Evolutionary conservation across 2,888 invertebrate genomes (phyloP).

Genomic region (Hypena proboscidalis): DNA sequence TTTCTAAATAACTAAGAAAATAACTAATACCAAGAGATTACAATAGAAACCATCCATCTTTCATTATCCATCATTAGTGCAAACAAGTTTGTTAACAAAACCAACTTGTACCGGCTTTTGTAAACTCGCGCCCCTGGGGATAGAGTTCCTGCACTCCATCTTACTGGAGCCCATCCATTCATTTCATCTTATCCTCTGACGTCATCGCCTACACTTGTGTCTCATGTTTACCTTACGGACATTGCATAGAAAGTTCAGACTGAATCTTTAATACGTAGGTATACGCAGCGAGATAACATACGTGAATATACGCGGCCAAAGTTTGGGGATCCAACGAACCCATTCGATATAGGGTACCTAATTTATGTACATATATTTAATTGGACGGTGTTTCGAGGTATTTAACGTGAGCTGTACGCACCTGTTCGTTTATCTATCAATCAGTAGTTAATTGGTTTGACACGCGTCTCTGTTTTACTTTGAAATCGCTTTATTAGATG

Average conservation of each 20-base stretch:
- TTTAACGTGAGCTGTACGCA: background rate
- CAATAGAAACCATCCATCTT: conserved; percentile 53
- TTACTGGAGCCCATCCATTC: conserved; percentile 66
- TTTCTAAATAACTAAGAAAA: background rate
- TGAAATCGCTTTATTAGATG: conserved; percentile 25
- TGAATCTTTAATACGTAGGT: too few relatives aligned
- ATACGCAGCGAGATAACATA: too few relatives aligned
- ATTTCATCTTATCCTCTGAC: conserved; percentile 68
- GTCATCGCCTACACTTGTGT: conserved; percentile 35
- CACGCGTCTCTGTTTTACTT: conserved; percentile 16
- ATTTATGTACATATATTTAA: too few relatives aligned
- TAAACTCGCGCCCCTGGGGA: conserved; percentile 61
- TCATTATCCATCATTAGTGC: conserved; percentile 70
- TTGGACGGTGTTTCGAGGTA: too few relatives aligned
- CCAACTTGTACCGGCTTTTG: conserved; percentile 54
- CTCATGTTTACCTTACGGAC: conserved; percentile 16
- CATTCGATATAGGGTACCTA: too few relatives aligned
- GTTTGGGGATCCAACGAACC: too few relatives aligned
- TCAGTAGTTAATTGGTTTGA: conserved; percentile 22
- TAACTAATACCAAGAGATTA: conserved; percentile 38
- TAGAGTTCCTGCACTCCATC: conserved; percentile 71
- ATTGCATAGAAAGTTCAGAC: too few relatives aligned
- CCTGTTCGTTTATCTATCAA: conserved; percentile 13
- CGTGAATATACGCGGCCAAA: too few relatives aligned
- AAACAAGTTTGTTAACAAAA: conserved; percentile 66